phyloP scores from a whole-genome alignment of 23 tunicate genomes.

The Diplosoma virens region DNA sequence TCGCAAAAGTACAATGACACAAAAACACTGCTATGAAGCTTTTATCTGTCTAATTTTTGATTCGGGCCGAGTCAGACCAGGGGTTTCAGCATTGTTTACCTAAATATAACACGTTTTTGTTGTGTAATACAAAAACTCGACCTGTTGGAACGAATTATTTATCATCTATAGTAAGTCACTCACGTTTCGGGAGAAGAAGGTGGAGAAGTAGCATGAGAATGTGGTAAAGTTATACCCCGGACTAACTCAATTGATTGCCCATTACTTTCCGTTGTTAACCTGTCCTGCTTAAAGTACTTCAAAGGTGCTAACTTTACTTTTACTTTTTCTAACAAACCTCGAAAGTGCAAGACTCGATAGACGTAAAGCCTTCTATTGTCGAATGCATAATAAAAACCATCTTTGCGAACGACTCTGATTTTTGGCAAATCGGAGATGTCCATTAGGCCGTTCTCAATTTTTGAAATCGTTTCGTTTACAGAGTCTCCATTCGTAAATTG shows the following conservation, averaged over 20 bases:
- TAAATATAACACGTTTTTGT: no score
- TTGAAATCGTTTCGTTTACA: constrained; percentile 5
- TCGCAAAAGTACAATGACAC: no score
- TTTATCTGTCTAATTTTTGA: no score
- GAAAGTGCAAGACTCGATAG: constrained; percentile 5
- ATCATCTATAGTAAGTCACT: no score
- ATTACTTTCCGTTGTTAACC: neutral
- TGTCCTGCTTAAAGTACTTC: neutral
- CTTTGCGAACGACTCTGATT: constrained; percentile 21
- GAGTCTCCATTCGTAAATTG: constrained; percentile 10
- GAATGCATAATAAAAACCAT: constrained; percentile 27
- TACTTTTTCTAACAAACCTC: neutral
- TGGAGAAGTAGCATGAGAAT: neutral
- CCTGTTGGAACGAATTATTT: no score
- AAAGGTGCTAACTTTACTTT: neutral
- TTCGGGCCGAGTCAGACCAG: no score
- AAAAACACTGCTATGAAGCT: no score
- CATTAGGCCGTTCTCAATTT: constrained; percentile 1
- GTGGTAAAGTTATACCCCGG: neutral
- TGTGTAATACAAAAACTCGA: no score
- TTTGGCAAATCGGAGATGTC: constrained; percentile 1
- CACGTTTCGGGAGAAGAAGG: no score
- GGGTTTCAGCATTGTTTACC: no score
- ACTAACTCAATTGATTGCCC: neutral
- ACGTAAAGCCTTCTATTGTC: constrained; percentile 35